Evolutionary conservation across 2,888 invertebrate genomes (phyloP), one percentile per base, ranked within the genome.

Genomic region (Idaea straminata): DNA sequence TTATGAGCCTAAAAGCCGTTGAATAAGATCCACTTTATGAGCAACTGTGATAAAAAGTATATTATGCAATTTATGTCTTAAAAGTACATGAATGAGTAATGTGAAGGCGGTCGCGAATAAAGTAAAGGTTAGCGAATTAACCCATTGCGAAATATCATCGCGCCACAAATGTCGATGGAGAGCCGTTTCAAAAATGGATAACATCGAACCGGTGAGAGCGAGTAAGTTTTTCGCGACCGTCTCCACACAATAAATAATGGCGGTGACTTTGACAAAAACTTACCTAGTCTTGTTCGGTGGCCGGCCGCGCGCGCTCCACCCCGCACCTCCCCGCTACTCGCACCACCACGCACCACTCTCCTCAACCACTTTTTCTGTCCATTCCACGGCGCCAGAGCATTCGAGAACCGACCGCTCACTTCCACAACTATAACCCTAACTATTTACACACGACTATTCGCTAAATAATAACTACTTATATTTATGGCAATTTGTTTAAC

Each of bases 401-500:
- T 83, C 84, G 82, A 84, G 78, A 83, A 83, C 84, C 81, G 86
- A 83, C 84, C 81, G 86, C 84, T 85, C 90, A 89, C 89, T 89
- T 88, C 83, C 83, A 89, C 81, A 79, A 83, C 79, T 79, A 78
- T 80, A 83, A 86, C 82, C 84, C 88, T 89, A 89, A 89, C 87
- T 92, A 92, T 92, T 88, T 92, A 92, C 92, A 92, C 88, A 73
- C 47, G 47, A 83, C 89, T 91, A 91, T 85, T 82, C 76, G 77
- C 91, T 92, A 91, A 86, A 88, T 89, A 89, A 89, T 87, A 88
- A 83, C 92, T 92, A 92, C 92, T 92, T 92, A 92, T 87, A 91
- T 88, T 92, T 92, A 92, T 92, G 92, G 92, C 92, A 92, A 92
- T 92, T 92, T 91, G 91, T 92, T 91, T 89, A 89, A 92, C 90